Conservation (phyloP, 1,140 invertebrate species). For the Zaprionus ornatus region DNA sequence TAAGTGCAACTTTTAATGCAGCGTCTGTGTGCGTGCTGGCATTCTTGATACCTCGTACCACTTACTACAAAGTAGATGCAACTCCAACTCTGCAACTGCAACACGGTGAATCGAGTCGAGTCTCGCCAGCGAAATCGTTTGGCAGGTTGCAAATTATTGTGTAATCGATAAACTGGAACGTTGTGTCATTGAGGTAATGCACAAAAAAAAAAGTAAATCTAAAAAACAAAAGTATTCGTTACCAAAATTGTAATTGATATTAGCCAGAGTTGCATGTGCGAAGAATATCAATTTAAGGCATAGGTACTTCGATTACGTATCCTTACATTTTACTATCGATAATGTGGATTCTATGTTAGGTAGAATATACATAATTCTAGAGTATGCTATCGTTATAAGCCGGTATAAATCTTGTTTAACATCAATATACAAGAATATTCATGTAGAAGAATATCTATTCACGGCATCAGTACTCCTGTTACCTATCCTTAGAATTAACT, state of each 20-base stretch:
- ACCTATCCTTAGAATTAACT: neutral
- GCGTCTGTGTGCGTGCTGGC: slow-evolving; percentile 41
- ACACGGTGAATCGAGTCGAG: neutral
- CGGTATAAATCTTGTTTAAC: too few species aligned
- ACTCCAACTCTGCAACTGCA: slow-evolving; percentile 23
- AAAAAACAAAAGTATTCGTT: neutral
- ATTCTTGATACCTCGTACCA: slow-evolving; percentile 47
- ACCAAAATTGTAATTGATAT: slow-evolving; percentile 3
- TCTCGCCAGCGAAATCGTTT: slow-evolving; percentile 56
- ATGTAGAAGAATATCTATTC: neutral
- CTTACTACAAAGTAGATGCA: slow-evolving; percentile 29
- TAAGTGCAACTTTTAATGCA: slow-evolving; percentile 47
- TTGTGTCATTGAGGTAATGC: slow-evolving; percentile 36
- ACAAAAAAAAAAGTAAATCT: neutral
- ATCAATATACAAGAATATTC: neutral
- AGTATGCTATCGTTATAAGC: too few species aligned
- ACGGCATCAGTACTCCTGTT: neutral
- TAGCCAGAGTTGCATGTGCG: neutral
- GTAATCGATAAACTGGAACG: slow-evolving; percentile 64
- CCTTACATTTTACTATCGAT: neutral
- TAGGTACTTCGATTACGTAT: neutral
- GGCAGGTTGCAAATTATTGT: slow-evolving; percentile 67
- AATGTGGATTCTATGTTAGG: neutral
- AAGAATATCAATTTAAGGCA: neutral
- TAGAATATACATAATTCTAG: too few species aligned